Base-by-base conservation (phyloP, 2,888 invertebrate species). In the Odiellus spinosus region DNA sequence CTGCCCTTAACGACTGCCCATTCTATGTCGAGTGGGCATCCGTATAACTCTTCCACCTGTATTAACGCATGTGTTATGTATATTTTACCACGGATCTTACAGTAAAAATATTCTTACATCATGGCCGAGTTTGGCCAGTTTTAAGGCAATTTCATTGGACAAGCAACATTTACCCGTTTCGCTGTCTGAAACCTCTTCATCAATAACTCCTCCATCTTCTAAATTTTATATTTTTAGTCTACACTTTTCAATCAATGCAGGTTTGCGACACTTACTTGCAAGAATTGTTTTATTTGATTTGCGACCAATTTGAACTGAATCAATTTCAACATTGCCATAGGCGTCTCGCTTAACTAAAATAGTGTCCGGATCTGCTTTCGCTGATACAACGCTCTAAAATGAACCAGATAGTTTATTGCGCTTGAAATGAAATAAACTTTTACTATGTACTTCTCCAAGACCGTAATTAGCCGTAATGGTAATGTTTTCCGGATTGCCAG, bases 391-490 rank as follows among this genome's bases (percentile, higher is more conserved):
- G 20, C 42, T 38, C 45, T 83, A 63, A 44, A 66, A 61, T 45
- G 48, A 45, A 48, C 26, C 4, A 26, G 8, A 26, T 6, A 4
- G 4, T 15, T 20, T 8, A 32, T 18, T 46, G 14, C 18, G 33
- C 35, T 18, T 8, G 8, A 26, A 26, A 26, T 26, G 26, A 44
- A 26, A 26, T 26, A 26, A 26, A 26, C n/a, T 26, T 26, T 4
- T 8, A 26, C 26, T 26, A 26, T n/a, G 5, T 48, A 52, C 52
- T 45, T 57, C 79, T 50, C 86, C 86, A 1, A 85, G 69, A 1
- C 86, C 86, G 63, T 76, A 82, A 65, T 82, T 82, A 3, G 83
- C 79, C 12, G 82, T 82, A 55, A 88, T 72, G 8, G 78, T 68
- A 51, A 86, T 71, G 40, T 72, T 61, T 3, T 73, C 67, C 0